A percentile compares a stretch with the other conserved stretches of the same genome.
These are phyloP conservation scores for Alligator sinensis DNA, from an alignment of 2,113 vertebrate genomes.

Conservation along the genomic window DNA sequence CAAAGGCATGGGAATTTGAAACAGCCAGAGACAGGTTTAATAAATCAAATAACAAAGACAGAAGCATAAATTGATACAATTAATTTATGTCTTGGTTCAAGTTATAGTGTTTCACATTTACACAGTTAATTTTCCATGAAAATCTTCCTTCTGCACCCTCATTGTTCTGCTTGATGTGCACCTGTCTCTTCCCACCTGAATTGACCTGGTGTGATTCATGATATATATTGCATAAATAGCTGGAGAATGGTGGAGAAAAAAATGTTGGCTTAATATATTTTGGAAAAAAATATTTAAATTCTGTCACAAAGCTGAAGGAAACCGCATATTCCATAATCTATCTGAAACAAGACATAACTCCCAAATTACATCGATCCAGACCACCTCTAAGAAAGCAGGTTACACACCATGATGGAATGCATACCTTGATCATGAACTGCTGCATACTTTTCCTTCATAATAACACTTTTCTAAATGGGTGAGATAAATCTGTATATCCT, in stretches of 20 bases:
- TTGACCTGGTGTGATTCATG: conserved; percentile 9
- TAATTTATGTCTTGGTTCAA: conserved; percentile 8
- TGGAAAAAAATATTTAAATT: neutral
- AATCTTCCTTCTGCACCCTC: conserved; percentile 44
- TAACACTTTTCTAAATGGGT: conserved; percentile 69
- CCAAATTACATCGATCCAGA: conserved; percentile 51
- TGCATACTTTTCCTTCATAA: conserved; percentile 57
- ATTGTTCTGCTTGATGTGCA: neutral
- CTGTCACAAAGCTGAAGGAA: conserved; percentile 7
- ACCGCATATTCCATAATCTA: conserved; percentile 18
- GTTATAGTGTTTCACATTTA: conserved; percentile 17
- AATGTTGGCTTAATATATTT: neutral
- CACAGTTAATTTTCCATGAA: neutral
- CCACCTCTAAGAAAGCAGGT: conserved; percentile 62
- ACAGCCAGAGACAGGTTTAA: conserved; percentile 5
- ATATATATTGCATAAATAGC: neutral
- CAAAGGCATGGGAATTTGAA: conserved; percentile 16
- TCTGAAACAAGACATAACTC: conserved; percentile 18
- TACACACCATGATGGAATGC: conserved; percentile 66
- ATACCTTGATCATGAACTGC: conserved; percentile 65
- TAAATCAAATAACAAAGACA: neutral
- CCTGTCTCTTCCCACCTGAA: neutral
- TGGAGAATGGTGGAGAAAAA: neutral
- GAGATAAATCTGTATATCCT: conserved; percentile 57
- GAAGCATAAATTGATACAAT: conserved; percentile 22